phyloP scores from a whole-genome alignment of 2,888 invertebrate species.

The Catocala nupta region DNA sequence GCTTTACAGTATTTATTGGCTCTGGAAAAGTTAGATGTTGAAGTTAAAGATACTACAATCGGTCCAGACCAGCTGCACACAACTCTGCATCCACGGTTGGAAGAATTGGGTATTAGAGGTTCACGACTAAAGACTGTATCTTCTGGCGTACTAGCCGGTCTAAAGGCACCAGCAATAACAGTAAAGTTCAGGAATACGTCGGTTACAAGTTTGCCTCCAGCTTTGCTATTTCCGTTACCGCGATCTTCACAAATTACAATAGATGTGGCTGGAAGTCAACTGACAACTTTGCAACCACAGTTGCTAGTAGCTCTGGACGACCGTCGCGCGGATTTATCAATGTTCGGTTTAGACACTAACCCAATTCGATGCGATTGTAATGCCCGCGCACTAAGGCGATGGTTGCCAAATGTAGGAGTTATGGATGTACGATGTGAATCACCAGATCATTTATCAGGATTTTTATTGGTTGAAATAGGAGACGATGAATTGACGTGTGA shows the following conservation, averaged over 20 bases:
- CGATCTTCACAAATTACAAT: slow-evolving; percentile 93
- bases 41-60: slow-evolving; percentile 94
- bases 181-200: slow-evolving; percentile 95
- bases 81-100: slow-evolving; percentile 92
- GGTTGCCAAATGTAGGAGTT: slow-evolving; percentile 90
- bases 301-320: slow-evolving; percentile 94
- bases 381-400: slow-evolving; percentile 92
- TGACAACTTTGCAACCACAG: slow-evolving; percentile 92
- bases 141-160: slow-evolving; percentile 94
- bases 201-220: slow-evolving; percentile 92
- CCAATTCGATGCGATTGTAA: slow-evolving; percentile 96
- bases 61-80: slow-evolving; percentile 94
- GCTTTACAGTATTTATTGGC: slow-evolving; percentile 92
- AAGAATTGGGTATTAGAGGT: slow-evolving; percentile 92
- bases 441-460: slow-evolving; percentile 91
- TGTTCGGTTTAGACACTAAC: slow-evolving; percentile 92
- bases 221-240: slow-evolving; percentile 95
- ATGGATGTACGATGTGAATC: slow-evolving; percentile 89
- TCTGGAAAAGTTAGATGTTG: slow-evolving; percentile 92
- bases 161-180: slow-evolving; percentile 90
- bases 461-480: slow-evolving; percentile 91
- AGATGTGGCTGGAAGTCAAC: slow-evolving; percentile 92
- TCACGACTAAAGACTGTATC: slow-evolving; percentile 92
- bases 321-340: slow-evolving; percentile 91
- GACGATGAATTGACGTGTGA: slow-evolving; percentile 95